Evolutionary conservation across 2,888 invertebrate genomes (phyloP), one percentile per base, ranked within the genome.

Genomic region (Iselma pallidipennis): DNA sequence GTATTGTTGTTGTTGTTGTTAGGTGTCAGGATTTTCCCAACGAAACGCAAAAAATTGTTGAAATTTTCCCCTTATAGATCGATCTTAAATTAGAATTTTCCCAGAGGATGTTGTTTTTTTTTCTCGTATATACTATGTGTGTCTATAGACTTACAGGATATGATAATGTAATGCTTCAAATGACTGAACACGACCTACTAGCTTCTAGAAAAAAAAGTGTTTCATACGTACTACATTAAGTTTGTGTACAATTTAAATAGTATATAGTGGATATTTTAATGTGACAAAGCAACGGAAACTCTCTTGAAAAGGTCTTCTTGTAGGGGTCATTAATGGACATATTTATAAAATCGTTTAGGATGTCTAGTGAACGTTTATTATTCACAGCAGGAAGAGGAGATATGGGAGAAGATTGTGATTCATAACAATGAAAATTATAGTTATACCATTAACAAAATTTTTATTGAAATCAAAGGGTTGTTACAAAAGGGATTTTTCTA

Each of bases 221-320:
- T 14, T 33, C 14, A 53, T 60, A 59, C 52, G 29, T 49, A 54
- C 49, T 59, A 57, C 56, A 57, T 42, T 56, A 37, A 52, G 42
- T 49, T 50, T 33, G 14, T 33, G 4, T 33, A n/a, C n/a, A n/a
- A n/a, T n/a, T n/a, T n/a, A n/a, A n/a, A n/a, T n/a, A n/a, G n/a
- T n/a, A n/a, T n/a, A n/a, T n/a, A n/a, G 10, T 33, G 10, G 66
- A 54, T 9, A 33, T 14, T 33, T 33, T 33, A 33, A 55, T 63
- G 61, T 67, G 68, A 68, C 69, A 66, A 68, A 64, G 63, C 61
- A 72, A 63, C 71, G 73, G 73, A 73, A 71, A 71, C 66, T 69
- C 68, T 69, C 68, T 69, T 72, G 65, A 70, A 71, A 68, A 66
- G 67, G 66, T 65, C 64, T 69, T 64, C 64, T 66, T 63, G 55